Conservation (phyloP, 2,888 invertebrate species). For the Lapara coniferarum region DNA sequence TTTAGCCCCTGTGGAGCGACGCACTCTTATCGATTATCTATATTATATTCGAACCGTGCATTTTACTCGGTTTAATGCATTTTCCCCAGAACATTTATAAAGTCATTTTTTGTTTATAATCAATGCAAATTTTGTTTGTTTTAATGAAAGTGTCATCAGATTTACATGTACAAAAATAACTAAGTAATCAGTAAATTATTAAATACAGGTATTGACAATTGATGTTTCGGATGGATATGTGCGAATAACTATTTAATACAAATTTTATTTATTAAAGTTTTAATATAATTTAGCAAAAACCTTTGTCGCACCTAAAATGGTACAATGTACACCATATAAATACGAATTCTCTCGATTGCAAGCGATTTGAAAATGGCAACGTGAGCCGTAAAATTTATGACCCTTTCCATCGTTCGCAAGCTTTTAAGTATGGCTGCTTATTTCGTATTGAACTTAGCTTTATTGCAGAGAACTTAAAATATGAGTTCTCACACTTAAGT, state of each 20-base stretch:
- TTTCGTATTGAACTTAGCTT: conserved; percentile 16
- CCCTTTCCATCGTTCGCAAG: not conserved
- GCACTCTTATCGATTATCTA: conserved; percentile 4
- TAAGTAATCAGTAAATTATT: too few species aligned
- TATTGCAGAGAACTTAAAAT: conserved; percentile 10
- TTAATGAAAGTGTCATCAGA: too few species aligned
- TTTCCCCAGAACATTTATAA: not conserved
- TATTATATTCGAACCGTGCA: conserved; percentile 1
- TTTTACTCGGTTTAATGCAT: not conserved
- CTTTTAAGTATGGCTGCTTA: conserved; percentile 17
- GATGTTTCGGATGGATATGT: too few species aligned
- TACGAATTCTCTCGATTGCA: not conserved
- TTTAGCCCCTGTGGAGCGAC: conserved; percentile 11
- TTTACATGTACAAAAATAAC: too few species aligned
- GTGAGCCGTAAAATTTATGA: not conserved
- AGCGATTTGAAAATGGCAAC: not conserved
- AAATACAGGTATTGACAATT: too few species aligned
- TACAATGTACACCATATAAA: not conserved
- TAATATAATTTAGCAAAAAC: not conserved
- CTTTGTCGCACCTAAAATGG: not conserved
- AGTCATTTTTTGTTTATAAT: not conserved
- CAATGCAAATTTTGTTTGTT: not conserved
- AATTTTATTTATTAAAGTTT: too few species aligned
- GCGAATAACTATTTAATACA: too few species aligned
- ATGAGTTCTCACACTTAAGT: not conserved